A percentile compares a stretch with the other conserved stretches of the same genome.
Evolutionary conservation across 2,797 vertebrate genomes (phyloP).

Genomic region (Tokudaia muenninki): DNA sequence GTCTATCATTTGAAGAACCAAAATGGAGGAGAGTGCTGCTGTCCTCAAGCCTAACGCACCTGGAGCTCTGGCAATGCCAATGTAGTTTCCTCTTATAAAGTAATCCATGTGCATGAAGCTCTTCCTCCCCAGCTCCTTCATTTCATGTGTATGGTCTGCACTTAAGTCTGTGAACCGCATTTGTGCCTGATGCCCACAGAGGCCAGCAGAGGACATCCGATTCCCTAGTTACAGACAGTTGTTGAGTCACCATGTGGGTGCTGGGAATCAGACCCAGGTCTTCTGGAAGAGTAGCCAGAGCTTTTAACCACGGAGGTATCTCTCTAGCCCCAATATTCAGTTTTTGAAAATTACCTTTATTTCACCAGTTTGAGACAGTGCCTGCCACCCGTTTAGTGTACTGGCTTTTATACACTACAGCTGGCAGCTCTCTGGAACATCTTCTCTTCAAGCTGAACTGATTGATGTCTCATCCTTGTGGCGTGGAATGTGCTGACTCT

Average conservation of each 20-base stretch:
- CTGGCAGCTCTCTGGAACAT: neutral
- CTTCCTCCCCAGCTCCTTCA: neutral
- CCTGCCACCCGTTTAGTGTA: neutral
- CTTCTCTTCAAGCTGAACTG: constrained; percentile 1
- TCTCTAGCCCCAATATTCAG: neutral
- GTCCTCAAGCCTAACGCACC: neutral
- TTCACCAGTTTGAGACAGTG: constrained; percentile 31
- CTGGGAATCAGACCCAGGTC: neutral
- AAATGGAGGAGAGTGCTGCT: constrained; percentile 1
- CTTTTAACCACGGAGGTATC: neutral
- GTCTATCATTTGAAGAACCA: constrained; percentile 16
- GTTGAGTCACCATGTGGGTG: neutral
- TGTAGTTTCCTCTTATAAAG: constrained; percentile 54
- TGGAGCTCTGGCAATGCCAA: constrained; percentile 3
- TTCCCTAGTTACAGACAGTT: neutral
- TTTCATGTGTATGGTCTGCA: neutral
- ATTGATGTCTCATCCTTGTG: neutral
- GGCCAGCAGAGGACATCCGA: no score
- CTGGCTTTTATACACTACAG: neutral
- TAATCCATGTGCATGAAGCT: neutral
- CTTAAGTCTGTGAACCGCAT: neutral
- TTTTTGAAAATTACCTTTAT: neutral
- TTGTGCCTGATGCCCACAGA: neutral
- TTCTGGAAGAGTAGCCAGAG: neutral
- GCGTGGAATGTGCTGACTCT: neutral